Evolutionary conservation across 2,888 invertebrate species (phyloP).

Genomic region (Sesamia inferens): DNA sequence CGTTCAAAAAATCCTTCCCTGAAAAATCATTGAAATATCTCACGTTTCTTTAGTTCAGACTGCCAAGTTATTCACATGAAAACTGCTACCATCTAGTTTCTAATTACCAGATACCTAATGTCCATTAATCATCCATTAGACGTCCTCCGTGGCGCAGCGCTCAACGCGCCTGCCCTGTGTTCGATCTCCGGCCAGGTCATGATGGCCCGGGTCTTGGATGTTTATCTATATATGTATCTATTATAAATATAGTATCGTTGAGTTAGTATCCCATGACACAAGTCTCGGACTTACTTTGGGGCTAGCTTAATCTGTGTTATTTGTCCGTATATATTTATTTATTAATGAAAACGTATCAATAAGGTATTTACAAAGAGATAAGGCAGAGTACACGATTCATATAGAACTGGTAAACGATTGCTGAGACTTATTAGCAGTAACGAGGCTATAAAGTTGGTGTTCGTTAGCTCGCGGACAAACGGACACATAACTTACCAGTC

Average conservation of each 20-base stretch:
- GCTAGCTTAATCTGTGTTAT: no score
- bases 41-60: not conserved
- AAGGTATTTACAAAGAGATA: slow-evolving; percentile 17
- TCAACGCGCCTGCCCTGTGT: no score
- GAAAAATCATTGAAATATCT: not conserved
- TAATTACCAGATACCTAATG: slow-evolving; percentile 11
- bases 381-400: slow-evolving; percentile 32
- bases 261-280: no score
- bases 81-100: not conserved
- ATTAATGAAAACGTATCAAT: not conserved
- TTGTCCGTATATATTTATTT: no score
- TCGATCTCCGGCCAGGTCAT: no score
- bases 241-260: no score
- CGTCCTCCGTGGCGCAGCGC: no score
- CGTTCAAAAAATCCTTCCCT: not conserved
- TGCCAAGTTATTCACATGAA: not conserved
- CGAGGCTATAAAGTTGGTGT: slow-evolving; percentile 64
- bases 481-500: slow-evolving; percentile 63
- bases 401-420: slow-evolving; percentile 40
- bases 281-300: no score
- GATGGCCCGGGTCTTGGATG: no score
- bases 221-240: no score
- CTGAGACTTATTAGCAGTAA: slow-evolving; percentile 75
- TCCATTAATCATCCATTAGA: no score
- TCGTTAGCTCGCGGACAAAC: slow-evolving; percentile 61